phyloP scores from a whole-genome alignment of 2,888 invertebrate genomes.

The Andricus curvator region DNA sequence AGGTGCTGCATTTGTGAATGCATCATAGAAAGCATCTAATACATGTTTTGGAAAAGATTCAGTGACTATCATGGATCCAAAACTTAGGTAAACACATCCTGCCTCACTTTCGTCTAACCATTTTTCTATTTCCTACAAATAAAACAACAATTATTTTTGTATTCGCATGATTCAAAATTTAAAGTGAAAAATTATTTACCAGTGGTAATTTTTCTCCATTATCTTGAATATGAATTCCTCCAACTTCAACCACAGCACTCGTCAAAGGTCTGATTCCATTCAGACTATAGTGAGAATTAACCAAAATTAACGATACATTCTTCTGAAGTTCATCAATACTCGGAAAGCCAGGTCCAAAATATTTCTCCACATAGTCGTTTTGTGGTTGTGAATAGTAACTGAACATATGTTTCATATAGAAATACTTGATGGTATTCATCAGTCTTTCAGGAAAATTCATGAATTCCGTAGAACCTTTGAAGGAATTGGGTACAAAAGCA shows the following conservation, averaged over 20 bases:
- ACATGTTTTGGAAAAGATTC: constrained; percentile 60
- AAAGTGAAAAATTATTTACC: constrained; percentile 46
- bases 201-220: constrained; percentile 52
- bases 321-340: constrained; percentile 76
- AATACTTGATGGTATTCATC: background rate
- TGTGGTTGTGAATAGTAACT: constrained; percentile 49
- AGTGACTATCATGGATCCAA: constrained; percentile 67
- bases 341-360: constrained; percentile 68
- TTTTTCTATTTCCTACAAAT: constrained; percentile 48
- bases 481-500: constrained; percentile 53
- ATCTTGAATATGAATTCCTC: constrained; percentile 79
- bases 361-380: constrained; percentile 51
- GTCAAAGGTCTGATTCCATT: constrained; percentile 78
- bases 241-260: constrained; percentile 79
- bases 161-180: background rate
- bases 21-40: constrained; percentile 61
- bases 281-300: constrained; percentile 79
- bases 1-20: constrained; percentile 60
- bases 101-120: constrained; percentile 65
- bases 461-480: background rate
- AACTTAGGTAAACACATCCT: constrained; percentile 67
- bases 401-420: background rate
- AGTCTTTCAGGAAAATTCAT: background rate
- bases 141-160: background rate
- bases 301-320: constrained; percentile 78